Conservation (phyloP, 2,888 invertebrate genomes). For the Ochropleura plecta region DNA sequence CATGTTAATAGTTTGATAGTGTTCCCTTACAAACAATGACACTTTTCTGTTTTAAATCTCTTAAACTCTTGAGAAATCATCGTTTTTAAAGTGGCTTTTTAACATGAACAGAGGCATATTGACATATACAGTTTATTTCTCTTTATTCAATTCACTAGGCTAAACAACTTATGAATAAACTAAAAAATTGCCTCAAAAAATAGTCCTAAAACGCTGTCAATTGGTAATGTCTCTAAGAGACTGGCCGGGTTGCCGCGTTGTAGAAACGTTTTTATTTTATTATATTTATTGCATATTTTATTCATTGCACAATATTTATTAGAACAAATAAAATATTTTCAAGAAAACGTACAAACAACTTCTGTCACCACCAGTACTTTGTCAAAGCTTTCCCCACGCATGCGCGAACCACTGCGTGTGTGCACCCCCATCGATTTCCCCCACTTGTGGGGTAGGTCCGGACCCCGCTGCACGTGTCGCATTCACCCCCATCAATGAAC, state of each 20-base stretch:
- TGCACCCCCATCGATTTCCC: conserved; percentile 81
- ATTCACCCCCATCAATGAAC: conserved; percentile 71
- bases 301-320: neutral
- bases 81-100: neutral
- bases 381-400: conserved; percentile 61
- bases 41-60: neutral
- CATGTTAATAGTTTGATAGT: neutral
- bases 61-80: neutral
- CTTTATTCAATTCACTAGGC: too few species aligned
- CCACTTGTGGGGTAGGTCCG: conserved; percentile 87
- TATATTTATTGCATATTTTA: neutral
- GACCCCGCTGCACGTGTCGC: conserved; percentile 74
- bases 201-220: too few species aligned
- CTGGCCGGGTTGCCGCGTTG: too few species aligned
- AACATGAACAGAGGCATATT: neutral
- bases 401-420: conserved; percentile 82
- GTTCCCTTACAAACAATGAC: neutral
- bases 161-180: too few species aligned
- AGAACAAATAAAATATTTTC: neutral
- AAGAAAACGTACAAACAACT: conserved; percentile 30
- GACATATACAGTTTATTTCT: neutral
- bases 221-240: too few species aligned
- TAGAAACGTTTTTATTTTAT: too few species aligned
- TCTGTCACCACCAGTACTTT: conserved; percentile 71
- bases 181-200: too few species aligned